Evolutionary conservation across 2,797 vertebrate genomes (phyloP).

Genomic region (Leptodactylus fallax): DNA sequence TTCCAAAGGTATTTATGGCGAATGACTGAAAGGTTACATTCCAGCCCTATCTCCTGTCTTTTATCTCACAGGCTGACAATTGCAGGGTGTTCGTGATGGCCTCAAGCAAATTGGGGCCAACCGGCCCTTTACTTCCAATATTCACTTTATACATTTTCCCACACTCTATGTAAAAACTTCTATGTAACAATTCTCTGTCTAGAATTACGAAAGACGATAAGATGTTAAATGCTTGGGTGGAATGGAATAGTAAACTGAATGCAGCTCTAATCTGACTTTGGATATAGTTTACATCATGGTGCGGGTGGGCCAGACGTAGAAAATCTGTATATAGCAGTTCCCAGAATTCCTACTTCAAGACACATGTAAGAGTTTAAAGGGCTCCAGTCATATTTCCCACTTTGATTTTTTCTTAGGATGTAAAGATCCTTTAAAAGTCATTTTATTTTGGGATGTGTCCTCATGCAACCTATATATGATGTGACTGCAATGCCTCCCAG

Average conservation of each 20-base stretch:
- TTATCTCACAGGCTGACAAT: constrained; percentile 58
- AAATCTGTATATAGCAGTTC: background rate
- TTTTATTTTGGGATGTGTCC: background rate
- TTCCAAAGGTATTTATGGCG: constrained; percentile 60
- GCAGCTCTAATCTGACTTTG: constrained; percentile 18
- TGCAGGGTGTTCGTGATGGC: constrained; percentile 46
- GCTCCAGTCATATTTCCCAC: background rate
- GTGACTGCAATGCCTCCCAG: background rate
- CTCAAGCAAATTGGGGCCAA: constrained; percentile 39
- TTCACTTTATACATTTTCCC: constrained; percentile 34
- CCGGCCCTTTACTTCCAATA: constrained; percentile 20
- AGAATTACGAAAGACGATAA: constrained; percentile 3
- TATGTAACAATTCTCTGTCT: background rate
- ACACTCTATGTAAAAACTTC: background rate
- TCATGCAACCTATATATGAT: background rate
- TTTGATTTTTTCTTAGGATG: background rate
- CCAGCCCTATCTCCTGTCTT: constrained; percentile 56
- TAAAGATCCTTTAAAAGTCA: background rate
- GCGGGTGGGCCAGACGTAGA: background rate
- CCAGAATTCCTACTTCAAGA: background rate
- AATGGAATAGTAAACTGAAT: constrained; percentile 2
- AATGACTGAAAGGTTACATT: constrained; percentile 61
- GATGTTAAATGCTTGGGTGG: background rate
- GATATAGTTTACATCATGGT: constrained; percentile 3
- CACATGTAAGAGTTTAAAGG: constrained; percentile 7